Evolutionary conservation across 2,888 invertebrate species (phyloP), one percentile per base, ranked within the genome.

Genomic region (Lymantria monacha): DNA sequence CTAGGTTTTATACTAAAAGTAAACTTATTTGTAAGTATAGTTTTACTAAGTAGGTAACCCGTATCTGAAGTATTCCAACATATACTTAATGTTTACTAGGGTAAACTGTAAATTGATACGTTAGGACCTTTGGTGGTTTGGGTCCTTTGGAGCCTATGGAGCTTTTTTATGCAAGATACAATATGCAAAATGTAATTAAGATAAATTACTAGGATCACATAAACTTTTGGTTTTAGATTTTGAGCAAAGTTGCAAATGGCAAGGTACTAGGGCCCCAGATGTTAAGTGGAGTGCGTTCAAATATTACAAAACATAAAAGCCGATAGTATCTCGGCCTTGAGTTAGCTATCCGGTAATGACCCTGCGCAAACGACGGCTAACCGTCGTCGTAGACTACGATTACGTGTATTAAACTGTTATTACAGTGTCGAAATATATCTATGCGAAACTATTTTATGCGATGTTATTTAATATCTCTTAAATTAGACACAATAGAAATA

Each of bases 261-360:
- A 48, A 49, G 42, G 53, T 53, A 63, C 50, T 51, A 62, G 46
- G 63, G 57, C 67, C 57, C 70, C 70, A 70, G 63, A 64, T 70
- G 69, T 63, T 66, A 58, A 69, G 57, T 58, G 54, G 55, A 58
- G 59, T 64, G 51, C 52, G 61, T 65, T 55, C 45, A 62, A 67
- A 69, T 61, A 66, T 66, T 63, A 60, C 61, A 60, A 69, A 69
- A 69, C 69, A 69, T 65, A 61, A 69, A 49, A 59, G 56, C 59
- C 72, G 79, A 77, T 79, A 79, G 59, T 61, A 74, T 71, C 76
- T 68, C 73, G 80, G 68, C 85, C 85, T 85, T 85, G 84, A 72
- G 69, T 63, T 68, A 61, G 73, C 71, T 69, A 72, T 79, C 83
- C 69, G 83, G 72, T 81, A 83, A 81, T 83, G 83, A 84, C 83